phyloP scores from a whole-genome alignment of 2,888 invertebrate genomes.

The Tillus elongatus region DNA sequence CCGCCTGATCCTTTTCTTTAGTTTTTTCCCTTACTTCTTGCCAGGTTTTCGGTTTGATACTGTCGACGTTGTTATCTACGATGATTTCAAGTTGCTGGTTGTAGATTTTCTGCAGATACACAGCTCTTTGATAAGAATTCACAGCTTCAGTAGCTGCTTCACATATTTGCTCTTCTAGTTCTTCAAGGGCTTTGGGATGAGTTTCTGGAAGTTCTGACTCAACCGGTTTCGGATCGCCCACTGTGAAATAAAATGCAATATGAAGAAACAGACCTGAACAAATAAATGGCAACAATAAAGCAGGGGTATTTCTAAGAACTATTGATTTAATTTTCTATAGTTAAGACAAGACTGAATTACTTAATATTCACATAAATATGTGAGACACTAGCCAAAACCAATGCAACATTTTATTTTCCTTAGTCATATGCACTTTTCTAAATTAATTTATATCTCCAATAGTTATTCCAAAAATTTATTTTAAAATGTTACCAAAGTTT shows the following conservation, averaged over 20 bases:
- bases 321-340: too few relatives aligned
- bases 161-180: slow-evolving; percentile 50
- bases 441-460: too few relatives aligned
- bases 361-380: too few relatives aligned
- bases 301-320: too few relatives aligned
- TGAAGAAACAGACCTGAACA: too few relatives aligned
- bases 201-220: slow-evolving; percentile 34
- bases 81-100: slow-evolving; percentile 48
- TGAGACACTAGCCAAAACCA: too few relatives aligned
- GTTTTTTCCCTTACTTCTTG: slow-evolving; percentile 50
- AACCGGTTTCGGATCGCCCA: slow-evolving; percentile 26
- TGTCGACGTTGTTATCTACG: slow-evolving; percentile 54
- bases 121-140: slow-evolving; percentile 57
- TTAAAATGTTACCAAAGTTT: too few relatives aligned
- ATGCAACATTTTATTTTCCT: too few relatives aligned
- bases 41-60: slow-evolving; percentile 50
- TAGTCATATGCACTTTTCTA: too few relatives aligned
- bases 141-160: slow-evolving; percentile 54
- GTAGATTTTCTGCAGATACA: slow-evolving; percentile 49
- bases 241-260: slow-evolving; percentile 16
- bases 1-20: slow-evolving; percentile 47
- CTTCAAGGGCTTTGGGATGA: slow-evolving; percentile 42
- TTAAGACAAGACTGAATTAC: too few relatives aligned
- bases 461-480: too few relatives aligned
- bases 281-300: too few relatives aligned